Conservation (phyloP, 2,888 invertebrate species). For the Norana najaformis region DNA sequence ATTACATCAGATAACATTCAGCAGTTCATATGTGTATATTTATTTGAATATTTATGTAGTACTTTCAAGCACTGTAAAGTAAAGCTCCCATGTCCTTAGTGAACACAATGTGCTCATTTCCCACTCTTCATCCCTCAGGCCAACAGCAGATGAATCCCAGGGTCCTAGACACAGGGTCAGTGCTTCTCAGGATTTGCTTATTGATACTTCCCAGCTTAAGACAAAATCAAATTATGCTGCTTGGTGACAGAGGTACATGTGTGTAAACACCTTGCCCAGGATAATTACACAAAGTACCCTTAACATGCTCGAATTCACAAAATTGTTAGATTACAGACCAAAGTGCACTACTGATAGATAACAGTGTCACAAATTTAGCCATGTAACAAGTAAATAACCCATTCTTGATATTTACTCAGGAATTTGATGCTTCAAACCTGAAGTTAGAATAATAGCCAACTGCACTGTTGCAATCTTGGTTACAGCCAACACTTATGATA, state of each 20-base stretch:
- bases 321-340: not conserved
- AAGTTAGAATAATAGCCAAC: too few species aligned
- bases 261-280: too few species aligned
- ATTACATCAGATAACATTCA: not conserved
- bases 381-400: too few species aligned
- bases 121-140: not conserved
- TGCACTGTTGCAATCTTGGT: too few species aligned
- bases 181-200: not conserved
- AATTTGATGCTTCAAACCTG: too few species aligned
- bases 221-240: not conserved
- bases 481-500: too few species aligned
- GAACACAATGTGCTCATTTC: not conserved
- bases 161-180: not conserved
- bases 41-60: not conserved
- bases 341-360: too few species aligned
- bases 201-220: not conserved
- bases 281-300: not conserved
- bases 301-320: not conserved
- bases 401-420: too few species aligned
- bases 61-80: not conserved
- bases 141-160: not conserved
- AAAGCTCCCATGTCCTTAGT: not conserved
- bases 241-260: not conserved
- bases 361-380: too few species aligned
- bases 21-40: not conserved